Base-by-base conservation (phyloP, 2,113 vertebrate genomes). In the Sporophila hypoxantha region DNA sequence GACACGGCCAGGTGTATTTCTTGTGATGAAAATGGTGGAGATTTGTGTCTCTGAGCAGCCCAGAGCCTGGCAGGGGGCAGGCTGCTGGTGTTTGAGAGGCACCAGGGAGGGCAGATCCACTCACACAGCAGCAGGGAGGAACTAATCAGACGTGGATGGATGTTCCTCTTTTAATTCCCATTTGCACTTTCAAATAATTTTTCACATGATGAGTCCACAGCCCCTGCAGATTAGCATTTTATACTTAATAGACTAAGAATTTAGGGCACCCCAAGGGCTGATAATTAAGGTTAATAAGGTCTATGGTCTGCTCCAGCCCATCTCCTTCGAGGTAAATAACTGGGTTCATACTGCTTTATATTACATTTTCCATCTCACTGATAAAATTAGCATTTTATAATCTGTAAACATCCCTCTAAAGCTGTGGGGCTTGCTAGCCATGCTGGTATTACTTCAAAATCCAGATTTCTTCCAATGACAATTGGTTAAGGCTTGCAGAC, bases 281-380 rank as follows among this genome's bases (percentile, higher is more conserved):
- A 85, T 87, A 93, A 93, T 91, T 91, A 78, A 82, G 85, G 85
- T 87, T 92, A 93, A 87, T 92, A 68, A 93, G 90, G 88, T 78
- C 78, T 73, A 4, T 19, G 50, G 37, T 82, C 79, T 91, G 64
- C 66, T 91, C 59, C 67, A 89, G 70, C 55, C 88, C 71, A 57
- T 64, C 76, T 92, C 71, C 71, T 91, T 68, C 3, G 10, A 82
- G 55, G 76, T 82, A 91, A 92, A 91, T 89, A 87, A 69, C 50
- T 1, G 0, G 26, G 36, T 61, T 89, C 62, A 30, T 68, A 64
- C n/a, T 82, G 88, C 3, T 89, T 91, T 68, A 61, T 61, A 87
- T 87, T 76, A 76, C 59, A 73, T 85, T 92, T 92, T 82, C 82
- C 46, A 87, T 89, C 65, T 65, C 17, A 9, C 26, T 91, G 76